Evolutionary conservation across 1,140 invertebrate genomes (phyloP).

Genomic region (Halictus rubicundus): DNA sequence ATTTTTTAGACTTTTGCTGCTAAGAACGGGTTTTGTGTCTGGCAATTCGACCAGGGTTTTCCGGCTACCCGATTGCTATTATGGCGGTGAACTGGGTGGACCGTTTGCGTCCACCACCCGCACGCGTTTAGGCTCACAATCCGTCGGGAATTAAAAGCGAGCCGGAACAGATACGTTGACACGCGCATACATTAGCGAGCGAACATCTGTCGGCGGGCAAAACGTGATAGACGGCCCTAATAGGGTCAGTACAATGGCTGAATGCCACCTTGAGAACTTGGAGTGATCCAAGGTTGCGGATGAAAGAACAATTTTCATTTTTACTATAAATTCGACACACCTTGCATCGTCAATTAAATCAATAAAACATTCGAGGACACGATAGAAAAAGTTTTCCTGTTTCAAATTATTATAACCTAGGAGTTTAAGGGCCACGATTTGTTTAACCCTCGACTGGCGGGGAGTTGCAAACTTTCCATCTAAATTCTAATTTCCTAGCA

Average conservation of each 20-base stretch:
- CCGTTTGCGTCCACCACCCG: constrained; percentile 43
- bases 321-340: constrained; percentile 10
- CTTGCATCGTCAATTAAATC: too few relatives aligned
- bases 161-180: constrained; percentile 70
- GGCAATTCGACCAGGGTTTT: background rate
- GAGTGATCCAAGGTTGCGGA: constrained; percentile 26
- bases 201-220: constrained; percentile 73
- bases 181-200: constrained; percentile 73
- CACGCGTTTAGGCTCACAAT: constrained; percentile 25
- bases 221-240: constrained; percentile 60
- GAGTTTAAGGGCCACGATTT: too few relatives aligned
- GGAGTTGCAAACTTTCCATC: too few relatives aligned
- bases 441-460: too few relatives aligned
- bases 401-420: too few relatives aligned
- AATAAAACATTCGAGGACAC: too few relatives aligned
- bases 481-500: too few relatives aligned
- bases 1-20: too few relatives aligned
- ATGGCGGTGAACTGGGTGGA: constrained; percentile 34
- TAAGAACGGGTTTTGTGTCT: background rate
- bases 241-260: constrained; percentile 57
- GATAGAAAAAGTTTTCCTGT: too few relatives aligned
- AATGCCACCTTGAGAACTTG: constrained; percentile 63
- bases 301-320: constrained; percentile 49
- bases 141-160: constrained; percentile 62
- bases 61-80: constrained; percentile 49